Conservation (phyloP, 2,888 invertebrate genomes). For the Panorpa germanica region DNA sequence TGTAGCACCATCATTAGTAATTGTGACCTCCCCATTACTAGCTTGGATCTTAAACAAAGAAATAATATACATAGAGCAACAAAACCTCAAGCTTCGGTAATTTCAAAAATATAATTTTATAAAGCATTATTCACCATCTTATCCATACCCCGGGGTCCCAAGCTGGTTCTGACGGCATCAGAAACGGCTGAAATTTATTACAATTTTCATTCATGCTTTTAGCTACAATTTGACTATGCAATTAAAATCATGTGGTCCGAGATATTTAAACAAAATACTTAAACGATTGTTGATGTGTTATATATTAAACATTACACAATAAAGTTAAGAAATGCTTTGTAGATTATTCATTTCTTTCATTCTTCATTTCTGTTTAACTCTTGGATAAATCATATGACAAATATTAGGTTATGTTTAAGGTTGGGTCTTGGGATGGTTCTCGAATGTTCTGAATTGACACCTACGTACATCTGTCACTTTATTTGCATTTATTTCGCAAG, state of each 20-base stretch:
- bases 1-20: conserved; percentile 99
- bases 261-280: no score
- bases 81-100: conserved; percentile 3
- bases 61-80: conserved; percentile 6
- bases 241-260: no score
- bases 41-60: conserved; percentile 64
- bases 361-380: no score
- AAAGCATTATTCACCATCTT: conserved; percentile 64
- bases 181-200: conserved; percentile 82
- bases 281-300: no score
- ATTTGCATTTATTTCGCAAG: conserved; percentile 4
- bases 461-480: conserved; percentile 6
- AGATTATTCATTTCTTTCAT: no score
- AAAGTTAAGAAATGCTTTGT: no score
- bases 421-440: no score
- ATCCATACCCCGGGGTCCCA: conserved; percentile 98
- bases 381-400: no score
- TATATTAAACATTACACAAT: no score
- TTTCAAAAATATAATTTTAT: conserved; percentile 7
- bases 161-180: conserved; percentile 95
- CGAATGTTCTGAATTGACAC: conserved; percentile 14
- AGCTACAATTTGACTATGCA: no score
- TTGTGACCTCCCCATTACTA: conserved; percentile 93
- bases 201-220: no score
- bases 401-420: no score